These are phyloP conservation scores for Scatophagus argus DNA, from an alignment of 2,113 vertebrate species.

Conservation along the genomic window DNA sequence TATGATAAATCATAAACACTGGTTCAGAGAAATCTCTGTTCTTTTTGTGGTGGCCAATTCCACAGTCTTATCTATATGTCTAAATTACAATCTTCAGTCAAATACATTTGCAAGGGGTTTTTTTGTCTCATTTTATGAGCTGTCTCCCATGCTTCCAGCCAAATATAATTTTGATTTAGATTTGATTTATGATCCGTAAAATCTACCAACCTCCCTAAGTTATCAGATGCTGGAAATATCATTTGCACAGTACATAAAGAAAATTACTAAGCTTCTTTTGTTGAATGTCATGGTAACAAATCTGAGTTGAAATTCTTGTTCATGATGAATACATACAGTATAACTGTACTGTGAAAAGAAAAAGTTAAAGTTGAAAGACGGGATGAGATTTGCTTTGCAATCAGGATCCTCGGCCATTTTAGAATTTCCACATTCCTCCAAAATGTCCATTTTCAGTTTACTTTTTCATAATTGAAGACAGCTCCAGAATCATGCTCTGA, in stretches of 20 bases:
- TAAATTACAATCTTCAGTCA: slow-evolving; percentile 41
- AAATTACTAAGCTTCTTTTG: neutral
- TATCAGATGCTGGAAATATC: slow-evolving; percentile 28
- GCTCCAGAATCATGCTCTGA: slow-evolving; percentile 95
- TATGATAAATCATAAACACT: slow-evolving; percentile 22
- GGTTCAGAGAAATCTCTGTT: neutral
- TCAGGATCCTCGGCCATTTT: neutral
- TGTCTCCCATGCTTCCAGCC: slow-evolving; percentile 31
- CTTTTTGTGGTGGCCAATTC: slow-evolving; percentile 27
- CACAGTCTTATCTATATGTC: too few relatives aligned
- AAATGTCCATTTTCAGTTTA: slow-evolving; percentile 56
- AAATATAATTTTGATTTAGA: slow-evolving; percentile 25
- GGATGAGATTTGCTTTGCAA: slow-evolving; percentile 1
- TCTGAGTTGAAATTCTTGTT: neutral
- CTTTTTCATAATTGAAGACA: slow-evolving; percentile 98
- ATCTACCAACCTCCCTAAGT: neutral
- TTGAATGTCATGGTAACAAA: neutral
- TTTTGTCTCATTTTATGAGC: slow-evolving; percentile 57
- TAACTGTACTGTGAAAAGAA: slow-evolving; percentile 9
- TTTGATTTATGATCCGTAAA: neutral
- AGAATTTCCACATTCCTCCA: neutral
- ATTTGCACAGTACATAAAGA: neutral
- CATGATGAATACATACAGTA: slow-evolving; percentile 18
- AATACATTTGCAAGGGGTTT: neutral
- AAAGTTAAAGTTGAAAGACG: slow-evolving; percentile 18